Evolutionary conservation across 2,888 invertebrate species (phyloP), one percentile per base, ranked within the genome.

Genomic region (Mimas tiliae): DNA sequence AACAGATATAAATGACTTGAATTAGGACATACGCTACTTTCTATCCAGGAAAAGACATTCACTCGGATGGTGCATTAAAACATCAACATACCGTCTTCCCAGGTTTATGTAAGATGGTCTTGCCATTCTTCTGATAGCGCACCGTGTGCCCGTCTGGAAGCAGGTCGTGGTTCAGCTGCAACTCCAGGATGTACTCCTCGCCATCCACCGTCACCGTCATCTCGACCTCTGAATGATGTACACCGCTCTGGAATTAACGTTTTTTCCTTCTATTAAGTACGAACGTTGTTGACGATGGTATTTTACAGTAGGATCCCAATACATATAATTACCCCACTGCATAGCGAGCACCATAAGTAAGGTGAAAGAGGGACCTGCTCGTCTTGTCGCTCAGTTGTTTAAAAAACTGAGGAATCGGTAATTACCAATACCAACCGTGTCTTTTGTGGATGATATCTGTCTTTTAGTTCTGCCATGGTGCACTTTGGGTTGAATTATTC

Each of bases 391-490:
- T 27, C 4, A 27, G 4, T 27, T 27, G 27, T 27, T 27, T 27
- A 27, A 27, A 27, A 27, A 27, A 27, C 27, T 27, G 4, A 27
- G 27, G 4, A 27, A 27, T 27, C 4, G 27, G 27, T 27, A 27
- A 27, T 27, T 27, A 27, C 27, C 27, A 27, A 14, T 47, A 71
- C 94, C 94, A 81, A 97, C 97, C 94, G 95, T 93, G 83, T 96
- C 95, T 89, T 94, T 95, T 51, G 97, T 97, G 69, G 96, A 93
- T 48, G 94, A 91, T 76, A 97, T 95, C 82, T 95, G 95, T 82
- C 96, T 93, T 89, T 96, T 97, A 80, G 95, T 96, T 88, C 96
- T 95, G 69, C 95, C 96, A 94, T 97, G 96, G 81, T 96, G 96
- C 70, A 97, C 90, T 75, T 94, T 94, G 42, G 97, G 97, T 80